These are phyloP conservation scores for Drosophila ironensis DNA, from an alignment of 1,140 invertebrate genomes.

Conservation along the genomic window DNA sequence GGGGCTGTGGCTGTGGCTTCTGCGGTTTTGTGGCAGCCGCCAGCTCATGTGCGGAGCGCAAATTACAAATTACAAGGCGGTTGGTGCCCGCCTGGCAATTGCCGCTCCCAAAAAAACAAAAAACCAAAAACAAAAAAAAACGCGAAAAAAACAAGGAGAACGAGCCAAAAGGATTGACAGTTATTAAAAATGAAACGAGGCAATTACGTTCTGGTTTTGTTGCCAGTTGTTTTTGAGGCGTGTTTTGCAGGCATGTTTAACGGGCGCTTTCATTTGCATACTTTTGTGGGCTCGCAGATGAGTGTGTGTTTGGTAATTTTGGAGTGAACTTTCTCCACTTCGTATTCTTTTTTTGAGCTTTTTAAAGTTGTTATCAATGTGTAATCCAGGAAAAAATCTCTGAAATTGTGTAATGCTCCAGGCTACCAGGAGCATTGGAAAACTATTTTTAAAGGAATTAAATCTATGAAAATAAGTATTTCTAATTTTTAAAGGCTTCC, in stretches of 20 bases:
- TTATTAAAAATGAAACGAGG: constrained; percentile 79
- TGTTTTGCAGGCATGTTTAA: constrained; percentile 73
- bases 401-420: no score
- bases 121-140: constrained; percentile 28
- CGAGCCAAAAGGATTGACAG: constrained; percentile 72
- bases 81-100: constrained; percentile 65
- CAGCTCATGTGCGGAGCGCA: constrained; percentile 57
- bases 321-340: constrained; percentile 7
- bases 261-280: constrained; percentile 60
- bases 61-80: constrained; percentile 51
- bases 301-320: neutral
- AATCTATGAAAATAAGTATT: no score
- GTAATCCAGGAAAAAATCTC: no score
- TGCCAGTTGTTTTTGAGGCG: constrained; percentile 51
- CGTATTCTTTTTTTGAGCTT: neutral
- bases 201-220: constrained; percentile 70
- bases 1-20: constrained; percentile 24
- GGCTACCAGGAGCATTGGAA: no score
- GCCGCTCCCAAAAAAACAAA: constrained; percentile 42
- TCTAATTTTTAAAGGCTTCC: no score
- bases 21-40: constrained; percentile 32
- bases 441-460: no score
- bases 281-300: neutral
- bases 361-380: neutral
- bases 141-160: neutral